These are phyloP conservation scores for Peromyscus maniculatus DNA, from an alignment of 2,113 vertebrate species.

Conservation along the genomic window DNA sequence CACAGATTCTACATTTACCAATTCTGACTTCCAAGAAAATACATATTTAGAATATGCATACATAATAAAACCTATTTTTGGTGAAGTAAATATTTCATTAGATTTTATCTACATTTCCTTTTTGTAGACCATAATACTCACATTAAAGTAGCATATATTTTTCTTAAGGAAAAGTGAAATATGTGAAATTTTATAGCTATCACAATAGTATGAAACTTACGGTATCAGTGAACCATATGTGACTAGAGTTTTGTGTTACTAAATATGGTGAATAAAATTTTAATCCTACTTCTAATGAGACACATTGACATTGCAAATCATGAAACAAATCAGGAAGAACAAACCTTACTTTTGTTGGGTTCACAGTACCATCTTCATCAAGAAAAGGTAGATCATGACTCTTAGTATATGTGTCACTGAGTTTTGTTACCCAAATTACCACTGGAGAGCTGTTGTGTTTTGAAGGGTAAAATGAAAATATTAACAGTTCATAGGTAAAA, in stretches of 20 bases:
- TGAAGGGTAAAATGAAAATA: neutral
- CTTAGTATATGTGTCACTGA: neutral
- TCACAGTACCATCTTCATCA: neutral
- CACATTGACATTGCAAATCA: neutral
- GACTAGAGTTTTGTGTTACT: neutral
- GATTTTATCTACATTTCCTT: neutral
- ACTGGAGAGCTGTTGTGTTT: neutral
- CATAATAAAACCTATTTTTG: neutral
- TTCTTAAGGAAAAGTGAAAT: constrained; percentile 11
- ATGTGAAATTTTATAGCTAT: neutral
- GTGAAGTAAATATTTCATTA: neutral
- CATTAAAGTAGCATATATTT: neutral
- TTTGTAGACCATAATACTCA: neutral
- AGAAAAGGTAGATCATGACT: neutral
- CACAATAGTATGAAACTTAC: neutral
- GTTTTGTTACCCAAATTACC: neutral
- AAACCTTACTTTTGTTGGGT: neutral
- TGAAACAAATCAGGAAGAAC: neutral
- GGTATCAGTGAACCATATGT: neutral
- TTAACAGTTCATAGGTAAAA: neutral
- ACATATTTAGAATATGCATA: neutral
- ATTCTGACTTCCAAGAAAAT: neutral
- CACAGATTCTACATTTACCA: neutral
- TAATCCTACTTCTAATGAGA: neutral
- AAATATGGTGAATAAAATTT: neutral